phyloP scores from a whole-genome alignment of 1,140 invertebrate species.

The Chironomus tepperi region DNA sequence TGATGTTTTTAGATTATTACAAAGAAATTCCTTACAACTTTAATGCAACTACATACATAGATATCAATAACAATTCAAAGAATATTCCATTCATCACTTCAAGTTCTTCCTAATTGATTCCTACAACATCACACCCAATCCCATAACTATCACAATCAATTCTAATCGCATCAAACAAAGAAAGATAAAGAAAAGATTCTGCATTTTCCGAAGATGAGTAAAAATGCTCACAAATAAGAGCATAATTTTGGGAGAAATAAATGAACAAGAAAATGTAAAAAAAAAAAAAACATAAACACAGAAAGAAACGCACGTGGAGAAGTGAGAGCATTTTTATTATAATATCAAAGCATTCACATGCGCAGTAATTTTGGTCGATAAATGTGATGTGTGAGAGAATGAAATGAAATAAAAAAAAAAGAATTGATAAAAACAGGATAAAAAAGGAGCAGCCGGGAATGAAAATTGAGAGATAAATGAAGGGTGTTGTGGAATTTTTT shows the following conservation, averaged over 20 bases:
- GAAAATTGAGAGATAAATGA: not conserved
- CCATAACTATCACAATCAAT: no score
- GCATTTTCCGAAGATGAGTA: not conserved
- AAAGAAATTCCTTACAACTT: no score
- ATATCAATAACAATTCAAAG: no score
- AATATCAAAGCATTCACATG: not conserved
- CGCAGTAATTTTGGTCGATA: slow-evolving; percentile 5
- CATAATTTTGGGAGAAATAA: not conserved
- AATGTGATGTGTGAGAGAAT: not conserved
- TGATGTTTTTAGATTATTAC: no score
- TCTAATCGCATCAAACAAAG: not conserved
- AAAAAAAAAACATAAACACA: slow-evolving; percentile 5
- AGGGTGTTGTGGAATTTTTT: not conserved
- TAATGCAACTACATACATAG: no score
- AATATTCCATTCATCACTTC: no score
- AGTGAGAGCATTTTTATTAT: not conserved
- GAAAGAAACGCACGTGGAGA: slow-evolving; percentile 21
- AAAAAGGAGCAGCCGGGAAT: not conserved
- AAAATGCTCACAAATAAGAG: not conserved
- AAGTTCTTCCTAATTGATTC: no score
- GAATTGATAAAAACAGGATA: no score
- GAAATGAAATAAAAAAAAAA: not conserved
- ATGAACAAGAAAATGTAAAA: not conserved
- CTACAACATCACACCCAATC: no score
- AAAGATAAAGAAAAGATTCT: not conserved